These are phyloP conservation scores for Dromaius novaehollandiae DNA, from an alignment of 2,113 vertebrate genomes.

Conservation along the genomic window DNA sequence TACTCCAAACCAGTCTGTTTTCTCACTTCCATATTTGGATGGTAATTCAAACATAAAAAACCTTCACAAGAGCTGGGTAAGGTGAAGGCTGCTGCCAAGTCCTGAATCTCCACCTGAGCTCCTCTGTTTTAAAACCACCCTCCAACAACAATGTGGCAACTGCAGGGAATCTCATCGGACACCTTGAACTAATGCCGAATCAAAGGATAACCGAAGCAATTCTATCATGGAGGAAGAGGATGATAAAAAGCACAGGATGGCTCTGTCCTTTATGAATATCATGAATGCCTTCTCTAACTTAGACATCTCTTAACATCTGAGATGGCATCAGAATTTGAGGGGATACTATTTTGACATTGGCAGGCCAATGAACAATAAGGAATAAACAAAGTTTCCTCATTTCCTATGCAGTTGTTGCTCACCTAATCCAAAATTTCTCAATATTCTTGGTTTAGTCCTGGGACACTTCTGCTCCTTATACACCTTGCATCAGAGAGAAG, in stretches of 20 bases:
- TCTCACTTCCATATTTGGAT: background rate
- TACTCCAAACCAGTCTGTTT: background rate
- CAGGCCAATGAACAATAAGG: background rate
- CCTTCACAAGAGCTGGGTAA: background rate
- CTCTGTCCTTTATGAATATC: background rate
- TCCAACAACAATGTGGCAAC: background rate
- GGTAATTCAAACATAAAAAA: background rate
- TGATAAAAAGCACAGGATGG: background rate
- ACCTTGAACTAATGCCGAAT: background rate
- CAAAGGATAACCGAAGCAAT: background rate
- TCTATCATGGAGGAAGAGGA: background rate
- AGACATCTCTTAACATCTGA: background rate
- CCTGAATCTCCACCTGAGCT: background rate
- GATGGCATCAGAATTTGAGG: background rate
- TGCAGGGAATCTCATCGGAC: background rate
- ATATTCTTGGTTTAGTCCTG: background rate
- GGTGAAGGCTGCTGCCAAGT: background rate
- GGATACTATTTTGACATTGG: background rate
- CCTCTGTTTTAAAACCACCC: background rate
- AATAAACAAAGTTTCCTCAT: background rate
- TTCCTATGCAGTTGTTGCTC: background rate
- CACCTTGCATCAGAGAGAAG: background rate
- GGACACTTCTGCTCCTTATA: background rate
- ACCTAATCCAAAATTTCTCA: background rate
- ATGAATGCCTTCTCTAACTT: background rate